Evolutionary conservation across 2,113 vertebrate genomes (phyloP).

Genomic region (Peucedramus taeniatus): DNA sequence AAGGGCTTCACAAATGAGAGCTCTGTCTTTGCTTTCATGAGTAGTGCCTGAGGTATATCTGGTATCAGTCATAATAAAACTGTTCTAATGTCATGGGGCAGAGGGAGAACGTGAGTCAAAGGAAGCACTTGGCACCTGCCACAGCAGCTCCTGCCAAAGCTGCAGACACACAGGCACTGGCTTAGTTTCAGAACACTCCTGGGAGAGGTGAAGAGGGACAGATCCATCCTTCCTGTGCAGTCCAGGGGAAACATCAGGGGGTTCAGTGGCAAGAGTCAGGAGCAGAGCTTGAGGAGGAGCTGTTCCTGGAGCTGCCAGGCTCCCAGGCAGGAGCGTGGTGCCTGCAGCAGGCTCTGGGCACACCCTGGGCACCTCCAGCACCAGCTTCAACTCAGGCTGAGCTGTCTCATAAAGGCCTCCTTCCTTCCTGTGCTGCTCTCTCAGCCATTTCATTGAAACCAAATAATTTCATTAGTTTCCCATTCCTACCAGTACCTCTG

Average conservation of each 20-base stretch:
- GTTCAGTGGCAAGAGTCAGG: background rate
- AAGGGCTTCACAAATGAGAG: background rate
- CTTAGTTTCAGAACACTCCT: background rate
- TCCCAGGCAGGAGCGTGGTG: background rate
- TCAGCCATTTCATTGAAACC: background rate
- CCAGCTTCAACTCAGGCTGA: background rate
- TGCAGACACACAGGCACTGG: background rate
- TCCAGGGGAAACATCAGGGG: background rate
- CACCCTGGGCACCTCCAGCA: background rate
- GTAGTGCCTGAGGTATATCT: background rate
- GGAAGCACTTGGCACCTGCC: background rate
- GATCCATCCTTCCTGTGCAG: background rate
- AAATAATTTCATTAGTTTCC: background rate
- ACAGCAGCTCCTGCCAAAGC: background rate
- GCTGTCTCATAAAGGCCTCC: background rate
- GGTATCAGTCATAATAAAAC: background rate
- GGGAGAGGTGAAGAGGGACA: background rate
- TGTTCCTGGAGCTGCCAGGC: background rate
- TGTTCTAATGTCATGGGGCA: background rate
- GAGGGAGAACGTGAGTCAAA: background rate
- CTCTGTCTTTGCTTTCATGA: background rate
- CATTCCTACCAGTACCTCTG: background rate
- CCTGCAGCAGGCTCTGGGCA: background rate
- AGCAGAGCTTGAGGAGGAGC: background rate
- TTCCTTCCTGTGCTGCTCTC: background rate